phyloP scores from a whole-genome alignment of 2,888 invertebrate genomes.

The Cactoblastis cactorum region DNA sequence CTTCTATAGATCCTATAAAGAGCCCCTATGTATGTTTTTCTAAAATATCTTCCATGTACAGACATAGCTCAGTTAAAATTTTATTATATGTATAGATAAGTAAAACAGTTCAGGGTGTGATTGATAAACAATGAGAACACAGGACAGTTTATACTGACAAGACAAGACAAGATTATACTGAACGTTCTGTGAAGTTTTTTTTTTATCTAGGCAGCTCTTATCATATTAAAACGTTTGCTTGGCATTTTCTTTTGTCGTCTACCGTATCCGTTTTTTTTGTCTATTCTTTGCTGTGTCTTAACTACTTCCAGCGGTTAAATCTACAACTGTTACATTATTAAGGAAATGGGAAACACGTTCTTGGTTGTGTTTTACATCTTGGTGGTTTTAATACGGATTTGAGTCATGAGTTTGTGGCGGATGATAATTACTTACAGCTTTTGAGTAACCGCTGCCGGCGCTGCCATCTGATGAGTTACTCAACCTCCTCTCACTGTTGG shows the following conservation, averaged over 20 bases:
- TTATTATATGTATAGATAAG: neutral
- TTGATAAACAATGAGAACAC: neutral
- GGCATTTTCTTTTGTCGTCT: neutral
- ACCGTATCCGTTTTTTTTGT: neutral
- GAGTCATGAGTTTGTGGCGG: neutral
- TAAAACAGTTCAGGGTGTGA: neutral
- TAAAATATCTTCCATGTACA: neutral
- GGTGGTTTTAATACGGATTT: neutral
- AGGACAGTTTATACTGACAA: neutral
- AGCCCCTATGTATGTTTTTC: too few species aligned
- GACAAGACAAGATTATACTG: too few species aligned
- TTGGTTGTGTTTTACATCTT: neutral
- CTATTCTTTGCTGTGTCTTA: neutral
- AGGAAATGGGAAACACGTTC: neutral
- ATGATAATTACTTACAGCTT: conserved; percentile 58
- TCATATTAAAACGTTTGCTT: conserved; percentile 6
- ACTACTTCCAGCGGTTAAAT: neutral
- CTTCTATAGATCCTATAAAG: too few species aligned
- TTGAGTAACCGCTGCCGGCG: conserved; percentile 73
- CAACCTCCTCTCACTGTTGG: conserved; percentile 68
- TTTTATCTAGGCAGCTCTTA: conserved; percentile 11
- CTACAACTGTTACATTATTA: neutral
- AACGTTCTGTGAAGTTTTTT: too few species aligned
- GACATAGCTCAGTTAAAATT: neutral
- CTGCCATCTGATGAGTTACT: conserved; percentile 76